Conservation (phyloP, 2,113 vertebrate species). For the Spea multiplicata region DNA sequence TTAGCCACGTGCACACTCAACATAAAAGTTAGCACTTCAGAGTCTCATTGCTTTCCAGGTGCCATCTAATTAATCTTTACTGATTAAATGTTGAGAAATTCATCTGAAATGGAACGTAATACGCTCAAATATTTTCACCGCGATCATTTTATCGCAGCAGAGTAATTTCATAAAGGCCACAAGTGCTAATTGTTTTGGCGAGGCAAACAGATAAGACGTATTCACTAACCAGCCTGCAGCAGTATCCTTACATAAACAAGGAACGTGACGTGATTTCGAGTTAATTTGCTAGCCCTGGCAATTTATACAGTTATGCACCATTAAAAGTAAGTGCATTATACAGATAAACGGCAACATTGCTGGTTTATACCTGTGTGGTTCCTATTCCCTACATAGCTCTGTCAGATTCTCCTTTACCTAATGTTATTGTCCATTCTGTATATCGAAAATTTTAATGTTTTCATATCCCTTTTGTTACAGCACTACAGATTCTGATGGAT, state of each 20-base stretch:
- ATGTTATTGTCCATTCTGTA: too few relatives aligned
- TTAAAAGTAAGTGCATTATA: too few relatives aligned
- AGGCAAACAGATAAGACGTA: constrained; percentile 51
- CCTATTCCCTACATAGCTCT: too few relatives aligned
- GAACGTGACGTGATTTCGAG: background rate
- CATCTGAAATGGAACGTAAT: constrained; percentile 64
- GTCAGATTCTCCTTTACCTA: too few relatives aligned
- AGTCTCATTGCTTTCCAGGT: constrained; percentile 64
- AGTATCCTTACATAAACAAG: background rate
- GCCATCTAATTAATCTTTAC: constrained; percentile 72
- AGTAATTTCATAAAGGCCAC: constrained; percentile 58
- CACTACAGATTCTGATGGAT: too few relatives aligned
- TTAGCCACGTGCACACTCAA: constrained; percentile 65
- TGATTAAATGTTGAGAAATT: constrained; percentile 73
- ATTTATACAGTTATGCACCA: background rate
- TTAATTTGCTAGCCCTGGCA: background rate
- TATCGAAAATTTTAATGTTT: too few relatives aligned
- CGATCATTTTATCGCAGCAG: constrained; percentile 60
- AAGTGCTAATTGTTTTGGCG: constrained; percentile 62
- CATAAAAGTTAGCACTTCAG: constrained; percentile 67
- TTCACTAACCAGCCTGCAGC: background rate
- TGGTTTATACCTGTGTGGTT: too few relatives aligned
- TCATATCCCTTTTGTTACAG: too few relatives aligned
- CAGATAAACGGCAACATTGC: too few relatives aligned
- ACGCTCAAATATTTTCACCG: constrained; percentile 59